Base-by-base conservation (phyloP, 2,888 invertebrate genomes). In the Harpagoxenus sublaevis region DNA sequence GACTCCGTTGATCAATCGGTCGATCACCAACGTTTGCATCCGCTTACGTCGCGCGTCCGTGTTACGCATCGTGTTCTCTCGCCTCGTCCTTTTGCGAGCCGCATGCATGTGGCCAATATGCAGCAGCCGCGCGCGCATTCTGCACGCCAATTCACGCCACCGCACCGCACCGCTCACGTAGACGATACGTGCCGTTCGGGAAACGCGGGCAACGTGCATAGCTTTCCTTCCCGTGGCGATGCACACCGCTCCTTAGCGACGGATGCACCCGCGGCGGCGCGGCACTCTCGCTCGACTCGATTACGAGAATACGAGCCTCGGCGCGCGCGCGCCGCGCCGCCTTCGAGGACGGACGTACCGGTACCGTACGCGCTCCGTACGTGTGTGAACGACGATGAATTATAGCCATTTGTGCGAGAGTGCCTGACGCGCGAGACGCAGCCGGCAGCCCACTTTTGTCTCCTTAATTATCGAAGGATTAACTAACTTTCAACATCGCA, bases 21-120 rank as follows among this genome's bases (percentile, higher is more conserved):
- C 35, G 18, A 23, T 57, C 15, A 1, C 15, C 57, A n/a, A 15
- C 10, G 18, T 23, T 51, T 39, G 18, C 60, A 12, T 60, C n/a
- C 35, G 35, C 10, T 66, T 31, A 42, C 51, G 28, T 39, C 23
- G 39, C 18, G n/a, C 42, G n/a, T 35, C 39, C 39, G 39, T 45
- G 35, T 70, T 53, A 31, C 35, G 71, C 71, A 42, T 66, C 28
- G 31, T 31, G 57, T 55, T 79, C 42, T 70, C 35, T 35, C 35
- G 35, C 35, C 6, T 35, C 77, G 51, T 65, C 65, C 55, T 65
- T 77, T 75, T 18, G 10, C 84, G 71, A 60, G 66, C 57, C 68
- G 86, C 68, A 81, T 86, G 83, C 83, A 83, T 85, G 84, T 71
- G 51, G 23, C 55, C 12, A 18, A 73, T 81, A 65, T 6, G 35